Percentiles rank a stretch among this genome's conserved stretches.
Evolutionary conservation across 2,113 vertebrate species (phyloP).

Genomic region (Oenanthe melanoleuca): DNA sequence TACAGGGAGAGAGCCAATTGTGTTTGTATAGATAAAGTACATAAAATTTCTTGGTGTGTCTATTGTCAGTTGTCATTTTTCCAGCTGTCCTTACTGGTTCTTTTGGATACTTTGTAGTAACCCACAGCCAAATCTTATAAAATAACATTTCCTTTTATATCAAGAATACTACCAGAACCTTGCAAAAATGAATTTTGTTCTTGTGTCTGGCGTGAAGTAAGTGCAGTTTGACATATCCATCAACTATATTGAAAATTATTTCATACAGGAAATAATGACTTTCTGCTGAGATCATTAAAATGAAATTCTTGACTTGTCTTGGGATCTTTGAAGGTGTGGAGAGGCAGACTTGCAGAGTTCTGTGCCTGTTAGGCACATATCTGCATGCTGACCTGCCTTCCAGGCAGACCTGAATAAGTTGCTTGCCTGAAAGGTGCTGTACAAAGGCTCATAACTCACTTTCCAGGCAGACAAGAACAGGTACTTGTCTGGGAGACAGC

Average conservation of each 20-base stretch:
- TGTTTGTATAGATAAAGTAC: not conserved
- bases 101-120: not conserved
- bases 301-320: conserved; percentile 47
- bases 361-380: conserved; percentile 25
- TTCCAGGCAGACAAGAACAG: conserved; percentile 53
- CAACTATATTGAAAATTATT: not conserved
- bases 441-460: conserved; percentile 51
- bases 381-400: conserved; percentile 47
- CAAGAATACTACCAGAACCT: not conserved
- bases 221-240: conserved; percentile 24
- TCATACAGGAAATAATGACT: conserved; percentile 53
- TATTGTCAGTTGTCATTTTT: not conserved
- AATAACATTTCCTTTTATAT: conserved; percentile 18
- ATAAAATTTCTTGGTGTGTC: not conserved
- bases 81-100: not conserved
- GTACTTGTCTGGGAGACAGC: conserved; percentile 53
- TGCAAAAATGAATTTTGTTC: conserved; percentile 13
- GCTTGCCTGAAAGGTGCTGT: conserved; percentile 22
- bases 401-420: not conserved
- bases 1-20: not conserved
- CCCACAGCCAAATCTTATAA: not conserved
- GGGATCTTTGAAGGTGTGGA: conserved; percentile 29
- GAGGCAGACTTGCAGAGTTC: not conserved
- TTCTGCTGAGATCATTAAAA: conserved; percentile 54
- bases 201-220: not conserved